Base-by-base conservation (phyloP, 2,888 invertebrate genomes). In the Gerris lacustris region DNA sequence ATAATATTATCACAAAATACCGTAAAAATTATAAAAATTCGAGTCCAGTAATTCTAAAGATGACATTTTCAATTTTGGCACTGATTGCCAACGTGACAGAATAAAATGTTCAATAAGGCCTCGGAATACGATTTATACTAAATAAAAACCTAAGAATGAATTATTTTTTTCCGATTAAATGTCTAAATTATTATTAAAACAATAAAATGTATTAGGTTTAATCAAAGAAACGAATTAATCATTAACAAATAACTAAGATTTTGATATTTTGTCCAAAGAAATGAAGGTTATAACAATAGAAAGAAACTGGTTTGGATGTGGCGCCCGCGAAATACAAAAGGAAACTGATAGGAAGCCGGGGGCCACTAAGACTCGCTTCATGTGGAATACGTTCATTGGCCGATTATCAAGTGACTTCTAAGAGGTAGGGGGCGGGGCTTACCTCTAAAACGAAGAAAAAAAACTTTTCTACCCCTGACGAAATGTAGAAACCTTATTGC, bases 21-120 rank as follows among this genome's bases (percentile, higher is more conserved):
- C 55, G 55, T 55, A 55, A 55, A 55, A 55, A 11, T 11, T 55
- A 55, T 11, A 55, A 55, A 55, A 55, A 9, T 64, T 64, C 31
- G 17, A 18, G 64, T 64, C 64, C 17, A 64, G 11, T 64, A 64
- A 64, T 18, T 18, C 64, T 64, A 64, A 64, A 18, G 64, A 64
- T 64, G 64, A 64, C 64, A 64, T 64, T 64, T 64, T 64, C 64
- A 64, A 64, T 64, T 64, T 64, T 64, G 64, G 55, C 55, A 55
- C 55, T 55, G 55, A 55, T 15, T 64, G 31, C 64, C 64, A 64
- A 64, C 64, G 17, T 17, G 17, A 64, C 64, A n/a, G 9, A 9
- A 17, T 31, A 64, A 64, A 64, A 64, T n/a, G 17, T 11, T 55
- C 31, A 31, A 31, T 31, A 31, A 31, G 31, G 4, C 31, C 31